These are phyloP conservation scores for Drosophila quinaria DNA, from an alignment of 2,888 invertebrate genomes.

Conservation along the genomic window DNA sequence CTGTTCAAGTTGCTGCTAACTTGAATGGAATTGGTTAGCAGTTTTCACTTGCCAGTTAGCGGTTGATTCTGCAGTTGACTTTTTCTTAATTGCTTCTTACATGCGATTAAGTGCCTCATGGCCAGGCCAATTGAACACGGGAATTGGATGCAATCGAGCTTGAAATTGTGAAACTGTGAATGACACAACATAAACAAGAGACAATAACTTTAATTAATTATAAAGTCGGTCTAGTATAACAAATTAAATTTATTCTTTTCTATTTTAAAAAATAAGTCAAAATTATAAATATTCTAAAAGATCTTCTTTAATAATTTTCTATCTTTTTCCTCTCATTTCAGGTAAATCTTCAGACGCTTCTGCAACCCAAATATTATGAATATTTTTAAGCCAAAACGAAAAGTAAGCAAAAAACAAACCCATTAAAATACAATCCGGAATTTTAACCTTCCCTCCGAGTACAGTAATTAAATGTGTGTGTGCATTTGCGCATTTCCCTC, in stretches of 20 bases:
- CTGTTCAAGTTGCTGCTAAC: slow-evolving; percentile 41
- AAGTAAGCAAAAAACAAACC: slow-evolving; percentile 23
- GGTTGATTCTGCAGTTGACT: slow-evolving; percentile 69
- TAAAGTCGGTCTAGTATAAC: background rate
- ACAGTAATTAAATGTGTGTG: slow-evolving; percentile 49
- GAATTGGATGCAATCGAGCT: slow-evolving; percentile 61
- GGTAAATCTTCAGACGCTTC: slow-evolving; percentile 51
- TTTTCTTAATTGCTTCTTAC: slow-evolving; percentile 72
- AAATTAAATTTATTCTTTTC: no score
- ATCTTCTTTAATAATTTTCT: slow-evolving; percentile 15
- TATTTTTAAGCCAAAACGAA: background rate
- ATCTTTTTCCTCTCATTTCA: slow-evolving; percentile 47
- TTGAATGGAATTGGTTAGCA: slow-evolving; percentile 49
- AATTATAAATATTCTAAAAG: background rate
- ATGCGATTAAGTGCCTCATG: slow-evolving; percentile 61
- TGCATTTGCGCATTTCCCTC: slow-evolving; percentile 29
- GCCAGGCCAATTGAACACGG: slow-evolving; percentile 43
- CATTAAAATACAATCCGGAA: slow-evolving; percentile 26
- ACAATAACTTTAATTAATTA: slow-evolving; percentile 22
- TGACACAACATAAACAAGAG: slow-evolving; percentile 14
- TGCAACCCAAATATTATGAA: background rate
- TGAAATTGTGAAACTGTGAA: slow-evolving; percentile 57
- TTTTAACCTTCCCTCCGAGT: slow-evolving; percentile 6
- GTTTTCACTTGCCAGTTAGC: slow-evolving; percentile 14
- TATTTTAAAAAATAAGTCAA: no score